These are phyloP conservation scores for Andricus curvator DNA, from an alignment of 2,888 invertebrate species.

Conservation along the genomic window DNA sequence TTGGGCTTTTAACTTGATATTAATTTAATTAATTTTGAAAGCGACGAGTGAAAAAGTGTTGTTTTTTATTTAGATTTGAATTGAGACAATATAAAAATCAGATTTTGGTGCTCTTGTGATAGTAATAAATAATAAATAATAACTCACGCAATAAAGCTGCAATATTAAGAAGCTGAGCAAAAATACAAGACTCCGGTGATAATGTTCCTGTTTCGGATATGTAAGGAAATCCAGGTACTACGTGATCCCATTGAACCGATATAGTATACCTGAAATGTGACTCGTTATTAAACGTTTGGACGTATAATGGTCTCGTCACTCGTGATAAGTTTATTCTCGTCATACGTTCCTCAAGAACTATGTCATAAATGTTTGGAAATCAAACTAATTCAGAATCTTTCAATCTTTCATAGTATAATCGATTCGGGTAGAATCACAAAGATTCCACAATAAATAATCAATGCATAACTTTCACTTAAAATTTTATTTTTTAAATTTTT, in stretches of 20 bases:
- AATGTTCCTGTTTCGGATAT: slow-evolving; percentile 82
- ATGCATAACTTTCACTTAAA: background rate
- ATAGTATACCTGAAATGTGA: slow-evolving; percentile 77
- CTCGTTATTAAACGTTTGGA: slow-evolving; percentile 64
- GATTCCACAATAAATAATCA: background rate
- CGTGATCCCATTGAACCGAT: slow-evolving; percentile 79
- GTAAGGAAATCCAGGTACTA: slow-evolving; percentile 80
- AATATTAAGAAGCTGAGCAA: slow-evolving; percentile 82
- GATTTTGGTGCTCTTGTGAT: background rate
- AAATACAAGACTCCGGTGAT: slow-evolving; percentile 83
- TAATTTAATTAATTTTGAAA: slow-evolving; percentile 1
- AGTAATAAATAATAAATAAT: background rate
- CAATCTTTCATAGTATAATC: background rate
- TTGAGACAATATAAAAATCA: background rate
- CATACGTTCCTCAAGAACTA: background rate
- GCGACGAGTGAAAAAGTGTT: background rate
- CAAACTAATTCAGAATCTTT: background rate
- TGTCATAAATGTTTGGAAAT: background rate
- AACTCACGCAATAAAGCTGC: slow-evolving; percentile 79
- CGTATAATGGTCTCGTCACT: slow-evolving; percentile 49
- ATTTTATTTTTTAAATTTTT: too few relatives aligned
- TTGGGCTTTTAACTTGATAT: too few relatives aligned
- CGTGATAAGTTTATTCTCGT: slow-evolving; percentile 43
- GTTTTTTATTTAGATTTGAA: background rate
- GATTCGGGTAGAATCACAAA: background rate